Evolutionary conservation across 2,888 invertebrate species (phyloP), one percentile per base, ranked within the genome.

Genomic region (Platycnemis pennipes): DNA sequence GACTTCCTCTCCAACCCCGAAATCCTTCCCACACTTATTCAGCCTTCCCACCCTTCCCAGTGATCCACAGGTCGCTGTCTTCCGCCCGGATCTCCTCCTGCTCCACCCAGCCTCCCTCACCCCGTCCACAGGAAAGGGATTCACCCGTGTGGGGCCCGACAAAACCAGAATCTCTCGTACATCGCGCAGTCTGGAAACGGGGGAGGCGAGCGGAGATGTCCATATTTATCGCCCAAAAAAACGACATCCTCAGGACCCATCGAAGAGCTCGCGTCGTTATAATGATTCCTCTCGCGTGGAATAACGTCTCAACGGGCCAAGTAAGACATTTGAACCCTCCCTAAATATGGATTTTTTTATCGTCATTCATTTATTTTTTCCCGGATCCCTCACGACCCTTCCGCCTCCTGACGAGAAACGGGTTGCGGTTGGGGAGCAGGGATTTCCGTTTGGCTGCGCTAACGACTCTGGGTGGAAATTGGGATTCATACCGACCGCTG

Each of bases 241-340:
- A 77, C 37, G 77, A 77, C 77, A 77, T 77, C 77, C 11, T 37
- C 77, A 77, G 77, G 37, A 77, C 77, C 77, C 77, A 37, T 77
- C 37, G 77, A 37, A 77, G 77, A 26, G 26, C 22, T 63, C 63
- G 19, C 63, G 77, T 77, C 77, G 37, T 77, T 77, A 77, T 77
- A 77, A 77, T 77, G 77, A 77, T 77, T 77, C n/a, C n/a, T 77
- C 77, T 77, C 77, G 77, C 77, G 77, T 37, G 77, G 77, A 77
- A 77, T 77, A 77, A 77, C 77, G 77, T 77, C 77, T 77, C 77
- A 37, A 8, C 31, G 77, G 77, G 77, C 77, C 77, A 77, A 77
- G 77, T 77, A 77, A 77, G 77, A 37, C 77, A 77, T 77, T 77
- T 77, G 77, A 77, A 77, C 77, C 77, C 77, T 77, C 37, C 37